Evolutionary conservation across 2,113 vertebrate species (phyloP), one percentile per base, ranked within the genome.

Genomic region (Phyllostomus discolor): DNA sequence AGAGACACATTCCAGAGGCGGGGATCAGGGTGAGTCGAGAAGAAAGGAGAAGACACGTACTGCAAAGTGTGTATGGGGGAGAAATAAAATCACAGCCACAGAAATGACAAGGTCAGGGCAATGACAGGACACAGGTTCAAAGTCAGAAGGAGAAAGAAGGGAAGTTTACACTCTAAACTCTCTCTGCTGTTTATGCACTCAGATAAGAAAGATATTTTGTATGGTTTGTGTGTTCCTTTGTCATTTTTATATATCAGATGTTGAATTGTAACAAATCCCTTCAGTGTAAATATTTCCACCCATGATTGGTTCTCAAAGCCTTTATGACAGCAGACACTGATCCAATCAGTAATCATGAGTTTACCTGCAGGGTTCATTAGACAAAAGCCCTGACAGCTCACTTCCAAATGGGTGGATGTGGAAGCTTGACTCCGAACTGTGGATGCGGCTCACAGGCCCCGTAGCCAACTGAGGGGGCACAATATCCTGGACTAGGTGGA

Each of bases 231-330:
- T 93, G 57, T 20, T 90, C 10, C 89, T 89, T 67, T 41, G 31
- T 84, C 48, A 70, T 90, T 88, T 95, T 92, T 19, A 89, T 26
- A 62, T 67, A 72, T 69, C 33, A 75, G 57, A 54, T 69, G 95
- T 90, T 54, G 31, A 88, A 87, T 86, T 86, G 33, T 62, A 88
- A 95, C 14, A 84, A 69, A 88, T 88, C 19, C 83, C 46, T 62
- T 84, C 31, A 78, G 67, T 54, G 41, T 64, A 91, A 80, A 73
- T 92, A 88, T 69, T 92, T 84, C 75, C 2, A 48, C 24, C 26
- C 59, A 81, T 20, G 67, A 8, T 22, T 73, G 26, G 1, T 48
- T 92, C 90, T 57, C 33, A 59, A 95, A 97, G 17, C 16, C 26
- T 24, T 81, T 38, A 5, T 72, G n/a, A 54, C 62, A 41, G 72